Evolutionary conservation across 2,888 invertebrate species (phyloP), one percentile per base, ranked within the genome.

Genomic region (Caenorhabditis drosophilae): DNA sequence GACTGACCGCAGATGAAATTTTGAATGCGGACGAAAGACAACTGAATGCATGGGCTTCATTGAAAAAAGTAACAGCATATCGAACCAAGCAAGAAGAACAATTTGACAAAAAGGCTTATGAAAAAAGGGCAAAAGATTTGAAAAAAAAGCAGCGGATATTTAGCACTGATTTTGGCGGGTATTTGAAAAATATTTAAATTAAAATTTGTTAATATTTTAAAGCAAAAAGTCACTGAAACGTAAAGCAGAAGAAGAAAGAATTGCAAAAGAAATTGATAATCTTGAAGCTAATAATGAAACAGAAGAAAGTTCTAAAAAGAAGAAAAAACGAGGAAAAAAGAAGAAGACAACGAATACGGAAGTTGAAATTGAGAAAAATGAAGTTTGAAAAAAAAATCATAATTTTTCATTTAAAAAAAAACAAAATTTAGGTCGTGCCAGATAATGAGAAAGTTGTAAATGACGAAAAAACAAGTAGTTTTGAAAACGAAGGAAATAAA

Each of bases 41-140:
- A 85, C 86, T 98, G 9, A 97, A 98, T 79, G 89, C 89, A 77
- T 98, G 97, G 98, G 93, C 91, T 75, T 92, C 94, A 0, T 85
- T 96, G 4, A 94, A 92, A 85, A 92, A 90, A 85, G 76, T 75
- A 0, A 76, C 75, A 7, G 62, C 69, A 6, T 82, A 82, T 46
- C 69, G 77, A 6, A 89, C 91, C 0, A 89, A 90, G 4, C 87
- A 90, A 54, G 89, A 90, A 15, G 96, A 97, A 85, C 87, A 87
- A 67, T 89, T 89, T 55, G 95, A 96, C 64, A 88, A 90, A 12
- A 88, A 89, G 61, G 88, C 89, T 0, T 97, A 90, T 85, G 85
- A 87, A 70, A 88, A 89, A 75, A 92, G 91, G 84, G 89, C 90
- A 0, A 86, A 87, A 26, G 91, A 93, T 84, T 84, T 88, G 16